Base-by-base conservation (phyloP, 2,888 invertebrate genomes). In the Drosophila affinis region DNA sequence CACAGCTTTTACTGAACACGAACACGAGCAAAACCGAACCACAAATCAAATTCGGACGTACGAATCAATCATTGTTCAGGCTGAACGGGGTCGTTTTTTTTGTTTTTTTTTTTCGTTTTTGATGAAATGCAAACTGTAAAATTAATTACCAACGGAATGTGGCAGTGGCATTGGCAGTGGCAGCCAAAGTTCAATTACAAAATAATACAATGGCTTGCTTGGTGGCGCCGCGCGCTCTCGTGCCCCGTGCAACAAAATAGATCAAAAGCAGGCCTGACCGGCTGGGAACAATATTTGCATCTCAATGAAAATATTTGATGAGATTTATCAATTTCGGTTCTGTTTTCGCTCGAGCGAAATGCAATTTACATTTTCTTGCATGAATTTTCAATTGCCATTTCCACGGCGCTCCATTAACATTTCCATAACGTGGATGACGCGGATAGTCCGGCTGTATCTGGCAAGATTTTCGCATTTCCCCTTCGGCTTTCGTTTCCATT, bases 351-450 rank as follows among this genome's bases (percentile, higher is more conserved):
- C 45, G 32, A 44, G 27, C 56, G 48, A 29, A 69, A 71, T 76
- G 68, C 69, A 76, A 73, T 87, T 78, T 77, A 47, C 47, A 49
- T 48, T 58, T 24, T 24, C 70, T 73, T 72, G 48, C 62, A 77
- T 64, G 64, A 77, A 72, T 74, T 81, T 84, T 81, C 87, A 73
- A 83, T 81, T 82, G 74, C 76, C 69, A 60, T 79, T 76, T 69
- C 32, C 24, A 24, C 24, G 24, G 24, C 24, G 27, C 49, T 73
- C 73, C 73, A 73, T 73, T 73, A 73, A 73, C 73, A 80, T 78
- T 81, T 73, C 79, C 62, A 78, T 80, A 75, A 75, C 56, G 80
- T 29, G 29, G 29, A 75, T 71, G 81, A 74, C 62, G 78, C 53
- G 62, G 76, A 39, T 39, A n/a, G 39, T 70, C 70, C 39, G n/a